Evolutionary conservation across 2,113 vertebrate genomes (phyloP), one percentile per base, ranked within the genome.

Genomic region (Candoia aspera): DNA sequence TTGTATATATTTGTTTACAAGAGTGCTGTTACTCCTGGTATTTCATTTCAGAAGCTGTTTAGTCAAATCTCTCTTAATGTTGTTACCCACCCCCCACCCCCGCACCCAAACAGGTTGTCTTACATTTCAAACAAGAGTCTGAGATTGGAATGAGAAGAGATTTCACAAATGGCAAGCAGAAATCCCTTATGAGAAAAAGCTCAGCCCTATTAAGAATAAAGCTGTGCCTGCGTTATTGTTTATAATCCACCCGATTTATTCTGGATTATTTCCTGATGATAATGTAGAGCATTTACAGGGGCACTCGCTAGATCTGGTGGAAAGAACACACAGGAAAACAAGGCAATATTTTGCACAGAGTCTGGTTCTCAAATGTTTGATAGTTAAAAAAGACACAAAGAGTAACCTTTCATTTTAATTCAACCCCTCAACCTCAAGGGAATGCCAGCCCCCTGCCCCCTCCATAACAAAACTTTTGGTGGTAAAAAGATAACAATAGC

Each of bases 231-330:
- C 17, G 29, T 62, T 92, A 87, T 87, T 68, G 29, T 95, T 96
- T 94, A 93, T 93, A 86, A 58, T 92, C n/a, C 19, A 85, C 90
- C 57, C 57, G 4, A 93, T 96, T 90, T 92, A 60, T 94, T 96
- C 85, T 55, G 59, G 26, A 64, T 64, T 64, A 94, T 95, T 89
- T 94, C 73, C 94, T 94, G 94, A 95, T 94, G 94, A 94, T 94
- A 93, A 94, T 0, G 60, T 90, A 93, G 64, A 93, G 58, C 86
- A 79, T 91, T 94, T 95, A 79, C 87, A 91, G 68, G 95, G 83
- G 89, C 42, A 90, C 55, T 64, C 59, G 86, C 95, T 91, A 83
- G 64, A 91, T 84, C 46, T 86, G 55, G 87, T 24, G 68, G 91
- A 94, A 95, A 92, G 15, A 83, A 91, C 42, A 10, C 83, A 33